Evolutionary conservation across 2,888 invertebrate genomes (phyloP).

Genomic region (Hoplodrina ambigua): DNA sequence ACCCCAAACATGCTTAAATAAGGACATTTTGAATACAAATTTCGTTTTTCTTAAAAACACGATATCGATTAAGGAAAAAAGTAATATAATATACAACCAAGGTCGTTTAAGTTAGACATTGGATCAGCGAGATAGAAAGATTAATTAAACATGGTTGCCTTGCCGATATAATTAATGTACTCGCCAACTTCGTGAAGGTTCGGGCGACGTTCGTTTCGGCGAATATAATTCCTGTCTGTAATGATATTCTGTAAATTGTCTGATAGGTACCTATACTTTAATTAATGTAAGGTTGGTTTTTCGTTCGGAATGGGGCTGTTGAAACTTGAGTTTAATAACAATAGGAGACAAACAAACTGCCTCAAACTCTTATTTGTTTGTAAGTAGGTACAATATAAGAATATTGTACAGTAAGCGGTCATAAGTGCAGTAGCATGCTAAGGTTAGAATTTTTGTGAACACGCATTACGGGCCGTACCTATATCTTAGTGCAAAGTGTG

Average conservation of each 20-base stretch:
- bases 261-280: slow-evolving; percentile 5
- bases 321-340: too few species aligned
- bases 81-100: slow-evolving; percentile 27
- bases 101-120: slow-evolving; percentile 53
- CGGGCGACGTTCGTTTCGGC: slow-evolving; percentile 24
- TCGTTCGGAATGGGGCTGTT: neutral
- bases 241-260: slow-evolving; percentile 26
- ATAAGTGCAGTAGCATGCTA: too few species aligned
- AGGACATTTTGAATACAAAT: neutral
- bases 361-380: too few species aligned
- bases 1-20: neutral
- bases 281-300: neutral
- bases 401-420: too few species aligned
- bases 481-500: too few species aligned
- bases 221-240: slow-evolving; percentile 17
- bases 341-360: too few species aligned
- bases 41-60: slow-evolving; percentile 11
- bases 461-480: too few species aligned
- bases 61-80: slow-evolving; percentile 14
- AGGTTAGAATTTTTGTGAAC: too few species aligned
- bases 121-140: slow-evolving; percentile 70
- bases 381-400: too few species aligned
- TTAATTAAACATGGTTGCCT: slow-evolving; percentile 70
- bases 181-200: slow-evolving; percentile 58
- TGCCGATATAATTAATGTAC: slow-evolving; percentile 75